Evolutionary conservation across 2,888 invertebrate species (phyloP), one percentile per base, ranked within the genome.

Genomic region (Monochamus alternatus): DNA sequence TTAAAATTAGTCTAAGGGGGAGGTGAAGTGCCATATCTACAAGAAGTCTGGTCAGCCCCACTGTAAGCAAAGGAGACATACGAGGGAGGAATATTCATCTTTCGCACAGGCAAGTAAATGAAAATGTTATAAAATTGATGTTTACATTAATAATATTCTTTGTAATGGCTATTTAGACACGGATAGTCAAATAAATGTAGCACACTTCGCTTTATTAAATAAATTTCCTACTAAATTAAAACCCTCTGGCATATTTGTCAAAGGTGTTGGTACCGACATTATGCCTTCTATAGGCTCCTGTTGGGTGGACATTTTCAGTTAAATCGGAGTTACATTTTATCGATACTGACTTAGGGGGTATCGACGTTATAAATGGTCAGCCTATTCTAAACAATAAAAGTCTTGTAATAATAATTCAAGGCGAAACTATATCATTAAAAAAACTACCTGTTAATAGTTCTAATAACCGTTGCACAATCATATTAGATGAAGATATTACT

Each of bases 91-190:
- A 5, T 10, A 58, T 73, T 3, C 43, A 51, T 8, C 43, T 31
- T 2, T 47, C 59, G 51, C 9, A 60, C 64, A 65, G 72, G 64
- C 72, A 58, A 64, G 62, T n/a, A 38, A 62, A 62, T 62, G n/a
- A n/a, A n/a, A 38, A 12, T 32, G 38, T 10, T 14, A 62, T 62
- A 38, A 10, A 32, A 38, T 62, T 7, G n/a, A 12, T 5, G 9
- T 47, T 47, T 47, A 10, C 12, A 10, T 62, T 32, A 62, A 62
- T n/a, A 8, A 12, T 60, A 32, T 60, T n/a, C 7, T 12, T 10
- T 62, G 38, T 12, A 38, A 62, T 4, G 62, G 62, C 2, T 62
- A 62, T n/a, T 38, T 62, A 12, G 73, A 71, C 63, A 71, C 71
- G 52, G 71, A 55, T 55, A 71, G 43, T 10, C 60, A 60, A 14